Percentiles rank a stretch among this genome's conserved stretches.
Conservation (phyloP, 1,140 invertebrate species). For the Apocrypta bakeri region DNA sequence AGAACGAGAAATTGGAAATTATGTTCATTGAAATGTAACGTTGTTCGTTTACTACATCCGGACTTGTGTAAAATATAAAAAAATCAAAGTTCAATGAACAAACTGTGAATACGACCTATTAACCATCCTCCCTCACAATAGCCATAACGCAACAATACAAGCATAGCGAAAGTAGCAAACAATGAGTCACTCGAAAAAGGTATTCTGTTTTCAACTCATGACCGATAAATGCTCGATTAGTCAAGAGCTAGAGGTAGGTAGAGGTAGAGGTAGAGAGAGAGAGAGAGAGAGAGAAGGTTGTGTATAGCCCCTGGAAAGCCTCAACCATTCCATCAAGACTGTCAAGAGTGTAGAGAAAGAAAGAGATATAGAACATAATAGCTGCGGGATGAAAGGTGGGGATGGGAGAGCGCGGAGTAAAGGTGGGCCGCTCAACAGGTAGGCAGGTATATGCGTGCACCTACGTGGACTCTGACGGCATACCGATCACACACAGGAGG, state of each 20-base stretch:
- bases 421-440: conserved; percentile 12
- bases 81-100: background rate
- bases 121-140: background rate
- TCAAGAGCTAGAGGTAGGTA: background rate
- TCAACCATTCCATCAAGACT: background rate
- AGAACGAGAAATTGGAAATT: background rate
- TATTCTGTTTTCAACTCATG: background rate
- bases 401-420: background rate
- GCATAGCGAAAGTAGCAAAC: background rate
- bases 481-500: conserved; percentile 44
- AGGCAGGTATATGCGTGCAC: conserved; percentile 49
- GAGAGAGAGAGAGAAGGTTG: too few relatives aligned
- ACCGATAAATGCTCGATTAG: background rate
- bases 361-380: background rate
- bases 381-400: background rate
- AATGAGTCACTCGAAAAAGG: background rate
- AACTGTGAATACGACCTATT: background rate
- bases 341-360: background rate
- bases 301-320: background rate
- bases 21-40: background rate
- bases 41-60: background rate
- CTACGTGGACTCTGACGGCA: conserved; percentile 46
- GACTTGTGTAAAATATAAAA: background rate
- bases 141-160: too few relatives aligned
- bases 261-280: too few relatives aligned